phyloP scores from a whole-genome alignment of 2,113 vertebrate genomes.

The Ursus arctos region DNA sequence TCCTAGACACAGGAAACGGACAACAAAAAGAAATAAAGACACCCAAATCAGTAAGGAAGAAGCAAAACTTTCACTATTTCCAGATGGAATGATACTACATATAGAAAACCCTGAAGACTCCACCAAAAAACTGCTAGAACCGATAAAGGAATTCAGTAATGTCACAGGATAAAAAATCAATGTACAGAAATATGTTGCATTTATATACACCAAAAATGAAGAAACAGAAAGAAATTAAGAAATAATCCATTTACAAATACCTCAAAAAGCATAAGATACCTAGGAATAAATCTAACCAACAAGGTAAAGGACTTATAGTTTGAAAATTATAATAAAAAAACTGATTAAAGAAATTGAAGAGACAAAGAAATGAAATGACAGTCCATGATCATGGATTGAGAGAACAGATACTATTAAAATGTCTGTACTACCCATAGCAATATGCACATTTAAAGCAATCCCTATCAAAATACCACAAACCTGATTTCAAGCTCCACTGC shows the following conservation, averaged over 20 bases:
- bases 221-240: neutral
- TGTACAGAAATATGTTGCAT: neutral
- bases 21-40: neutral
- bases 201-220: neutral
- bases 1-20: neutral
- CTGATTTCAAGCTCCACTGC: neutral
- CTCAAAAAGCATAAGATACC: neutral
- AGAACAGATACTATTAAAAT: neutral
- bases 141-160: neutral
- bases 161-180: neutral
- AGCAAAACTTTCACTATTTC: neutral
- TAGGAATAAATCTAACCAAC: neutral
- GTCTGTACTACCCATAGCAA: neutral
- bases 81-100: neutral
- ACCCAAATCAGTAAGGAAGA: neutral
- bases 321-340: neutral
- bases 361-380: neutral
- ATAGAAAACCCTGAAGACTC: neutral
- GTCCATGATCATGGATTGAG: neutral
- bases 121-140: neutral
- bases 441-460: neutral
- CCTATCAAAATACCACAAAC: neutral
- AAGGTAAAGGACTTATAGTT: neutral
- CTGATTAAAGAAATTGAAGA: neutral
- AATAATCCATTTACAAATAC: neutral